These are phyloP conservation scores for Caerostris extrusa DNA, from an alignment of 1,140 invertebrate species.

Conservation along the genomic window DNA sequence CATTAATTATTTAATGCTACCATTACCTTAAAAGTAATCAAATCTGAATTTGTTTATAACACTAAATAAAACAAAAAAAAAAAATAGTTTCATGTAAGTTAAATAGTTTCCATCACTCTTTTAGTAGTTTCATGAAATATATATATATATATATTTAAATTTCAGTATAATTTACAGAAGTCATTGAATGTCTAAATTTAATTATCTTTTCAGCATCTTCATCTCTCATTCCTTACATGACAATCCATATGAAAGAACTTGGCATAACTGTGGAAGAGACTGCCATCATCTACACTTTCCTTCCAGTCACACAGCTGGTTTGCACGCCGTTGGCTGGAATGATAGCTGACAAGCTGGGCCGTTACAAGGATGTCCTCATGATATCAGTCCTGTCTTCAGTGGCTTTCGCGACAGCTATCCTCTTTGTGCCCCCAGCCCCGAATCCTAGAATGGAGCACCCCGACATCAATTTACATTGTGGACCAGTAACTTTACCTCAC, in stretches of 20 bases:
- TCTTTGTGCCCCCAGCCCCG: slow-evolving; percentile 83
- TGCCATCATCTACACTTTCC: slow-evolving; percentile 91
- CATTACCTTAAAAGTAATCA: no score
- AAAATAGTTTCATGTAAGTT: no score
- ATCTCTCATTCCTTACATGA: slow-evolving; percentile 89
- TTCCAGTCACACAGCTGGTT: slow-evolving; percentile 88
- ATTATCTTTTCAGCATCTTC: slow-evolving; percentile 86
- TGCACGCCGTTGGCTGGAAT: slow-evolving; percentile 90
- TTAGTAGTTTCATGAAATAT: no score
- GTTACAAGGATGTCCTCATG: slow-evolving; percentile 88
- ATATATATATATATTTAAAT: no score
- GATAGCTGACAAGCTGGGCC: slow-evolving; percentile 90
- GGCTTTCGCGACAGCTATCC: slow-evolving; percentile 86
- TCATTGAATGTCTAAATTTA: neutral
- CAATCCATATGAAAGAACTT: slow-evolving; percentile 91
- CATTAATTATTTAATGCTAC: no score
- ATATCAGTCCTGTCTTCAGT: slow-evolving; percentile 86
- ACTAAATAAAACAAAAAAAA: no score
- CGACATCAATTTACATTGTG: slow-evolving; percentile 63
- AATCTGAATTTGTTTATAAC: no score
- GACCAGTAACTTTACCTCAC: slow-evolving; percentile 65
- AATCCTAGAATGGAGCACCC: slow-evolving; percentile 69
- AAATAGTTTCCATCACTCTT: no score
- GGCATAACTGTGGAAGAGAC: slow-evolving; percentile 92
- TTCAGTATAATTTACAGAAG: no score